A percentile compares a stretch with the other conserved stretches of the same genome.
Evolutionary conservation across 1,140 invertebrate genomes (phyloP).

Genomic region (Lamellibrachia luymesi): DNA sequence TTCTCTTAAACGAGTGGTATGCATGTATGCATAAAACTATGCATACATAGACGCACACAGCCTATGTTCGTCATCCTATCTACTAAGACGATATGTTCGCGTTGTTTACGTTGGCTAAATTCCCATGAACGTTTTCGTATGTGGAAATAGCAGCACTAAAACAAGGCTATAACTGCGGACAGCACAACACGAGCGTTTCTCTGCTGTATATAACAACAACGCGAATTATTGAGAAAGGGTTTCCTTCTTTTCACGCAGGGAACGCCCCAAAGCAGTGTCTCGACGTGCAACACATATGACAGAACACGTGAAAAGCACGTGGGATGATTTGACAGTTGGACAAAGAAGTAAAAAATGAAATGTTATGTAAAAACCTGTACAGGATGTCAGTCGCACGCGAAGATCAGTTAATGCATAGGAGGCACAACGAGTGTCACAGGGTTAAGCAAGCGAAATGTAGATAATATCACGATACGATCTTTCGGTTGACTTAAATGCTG

Average conservation of each 20-base stretch:
- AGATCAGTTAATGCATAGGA: background rate
- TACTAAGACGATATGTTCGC: too few species aligned
- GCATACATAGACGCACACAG: background rate
- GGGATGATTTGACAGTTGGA: background rate
- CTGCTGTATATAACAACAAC: background rate
- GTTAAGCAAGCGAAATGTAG: background rate
- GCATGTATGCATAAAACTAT: too few species aligned
- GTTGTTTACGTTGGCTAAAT: too few species aligned
- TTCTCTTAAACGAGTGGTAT: too few species aligned
- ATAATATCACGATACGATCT: background rate
- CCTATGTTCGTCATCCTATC: too few species aligned
- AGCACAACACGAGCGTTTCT: background rate
- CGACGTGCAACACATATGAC: background rate
- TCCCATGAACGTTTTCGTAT: too few species aligned
- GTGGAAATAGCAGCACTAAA: background rate
- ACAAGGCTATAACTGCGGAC: background rate
- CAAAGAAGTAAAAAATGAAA: background rate
- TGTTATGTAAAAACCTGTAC: background rate
- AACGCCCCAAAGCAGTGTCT: background rate
- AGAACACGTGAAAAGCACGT: background rate
- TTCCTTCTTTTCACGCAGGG: background rate
- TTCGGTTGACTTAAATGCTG: background rate
- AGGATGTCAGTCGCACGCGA: background rate
- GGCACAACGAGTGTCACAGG: background rate
- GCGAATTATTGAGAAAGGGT: background rate